Percentiles rank a stretch among this genome's conserved stretches.
These are phyloP conservation scores for Drosophila conformis DNA, from an alignment of 2,888 invertebrate genomes.

Conservation along the genomic window DNA sequence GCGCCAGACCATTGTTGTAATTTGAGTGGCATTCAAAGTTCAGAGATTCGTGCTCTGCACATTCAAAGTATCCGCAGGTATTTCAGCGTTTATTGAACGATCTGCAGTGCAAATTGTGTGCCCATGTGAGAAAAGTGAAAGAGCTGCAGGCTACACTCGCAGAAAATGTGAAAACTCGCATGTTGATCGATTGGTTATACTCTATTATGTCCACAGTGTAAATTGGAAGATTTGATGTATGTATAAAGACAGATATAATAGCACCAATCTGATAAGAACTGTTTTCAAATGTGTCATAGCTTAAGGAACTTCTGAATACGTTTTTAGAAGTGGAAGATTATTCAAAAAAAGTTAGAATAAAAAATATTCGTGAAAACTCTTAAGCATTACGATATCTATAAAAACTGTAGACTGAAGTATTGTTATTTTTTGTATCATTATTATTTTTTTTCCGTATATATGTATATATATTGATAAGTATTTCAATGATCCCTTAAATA, in stretches of 20 bases:
- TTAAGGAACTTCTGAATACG: too few relatives aligned
- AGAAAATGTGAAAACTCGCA: constrained; percentile 20
- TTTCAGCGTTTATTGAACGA: constrained; percentile 56
- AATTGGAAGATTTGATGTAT: neutral
- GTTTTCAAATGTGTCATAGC: too few relatives aligned
- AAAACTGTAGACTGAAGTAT: too few relatives aligned
- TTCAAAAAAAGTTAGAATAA: too few relatives aligned
- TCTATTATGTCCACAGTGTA: neutral
- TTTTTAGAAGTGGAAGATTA: too few relatives aligned
- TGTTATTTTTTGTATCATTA: too few relatives aligned
- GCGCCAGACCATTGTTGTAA: constrained; percentile 49
- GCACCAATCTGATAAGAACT: too few relatives aligned
- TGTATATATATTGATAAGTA: neutral
- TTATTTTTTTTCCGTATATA: too few relatives aligned
- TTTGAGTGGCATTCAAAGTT: constrained; percentile 61
- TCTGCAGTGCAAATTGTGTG: constrained; percentile 56
- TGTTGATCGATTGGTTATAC: neutral
- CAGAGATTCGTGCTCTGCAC: constrained; percentile 32
- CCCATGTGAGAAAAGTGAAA: constrained; percentile 57
- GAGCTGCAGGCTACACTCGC: constrained; percentile 41
- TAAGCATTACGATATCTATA: too few relatives aligned
- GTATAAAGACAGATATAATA: too few relatives aligned
- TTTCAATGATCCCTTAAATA: neutral
- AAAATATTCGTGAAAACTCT: too few relatives aligned
- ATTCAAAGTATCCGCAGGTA: constrained; percentile 7